A percentile compares a stretch with the other conserved stretches of the same genome.
Conservation (phyloP, 1,140 invertebrate genomes). For the Lasaia peninsularis region DNA sequence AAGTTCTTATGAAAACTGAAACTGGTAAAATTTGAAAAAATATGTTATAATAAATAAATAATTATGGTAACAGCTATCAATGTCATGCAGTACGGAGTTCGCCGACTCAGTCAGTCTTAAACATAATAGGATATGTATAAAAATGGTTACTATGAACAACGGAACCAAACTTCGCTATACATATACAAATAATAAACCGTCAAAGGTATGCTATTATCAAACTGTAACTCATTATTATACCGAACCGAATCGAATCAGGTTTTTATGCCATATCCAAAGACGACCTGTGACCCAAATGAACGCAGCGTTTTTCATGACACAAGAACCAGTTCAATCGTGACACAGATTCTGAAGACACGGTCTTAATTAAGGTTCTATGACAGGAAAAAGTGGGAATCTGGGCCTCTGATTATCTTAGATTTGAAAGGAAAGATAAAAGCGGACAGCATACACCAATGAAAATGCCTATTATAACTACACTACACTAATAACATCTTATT, state of each 20-base stretch:
- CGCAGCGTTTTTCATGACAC: slow-evolving; percentile 5
- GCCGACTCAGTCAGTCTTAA: too few relatives aligned
- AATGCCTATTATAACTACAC: too few relatives aligned
- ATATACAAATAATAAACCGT: not conserved
- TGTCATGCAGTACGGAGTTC: too few relatives aligned
- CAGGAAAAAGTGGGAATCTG: slow-evolving; percentile 1
- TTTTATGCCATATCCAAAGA: slow-evolving; percentile 7
- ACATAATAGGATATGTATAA: too few relatives aligned
- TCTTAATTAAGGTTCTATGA: slow-evolving; percentile 8
- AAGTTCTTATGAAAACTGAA: too few relatives aligned
- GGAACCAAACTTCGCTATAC: not conserved
- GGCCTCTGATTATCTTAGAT: not conserved
- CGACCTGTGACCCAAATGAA: slow-evolving; percentile 5
- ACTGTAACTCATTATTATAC: slow-evolving; percentile 2
- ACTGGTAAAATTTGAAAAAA: too few relatives aligned
- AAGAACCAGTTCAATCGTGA: slow-evolving; percentile 4
- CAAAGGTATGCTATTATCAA: not conserved
- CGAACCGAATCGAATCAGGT: not conserved
- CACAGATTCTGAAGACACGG: slow-evolving; percentile 3
- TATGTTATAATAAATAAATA: too few relatives aligned
- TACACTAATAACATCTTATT: too few relatives aligned
- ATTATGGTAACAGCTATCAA: too few relatives aligned
- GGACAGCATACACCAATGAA: too few relatives aligned
- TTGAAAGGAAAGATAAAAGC: not conserved
- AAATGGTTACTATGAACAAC: too few relatives aligned